Evolutionary conservation across 2,113 vertebrate species (phyloP).

Genomic region (Pyrgilauda ruficollis): DNA sequence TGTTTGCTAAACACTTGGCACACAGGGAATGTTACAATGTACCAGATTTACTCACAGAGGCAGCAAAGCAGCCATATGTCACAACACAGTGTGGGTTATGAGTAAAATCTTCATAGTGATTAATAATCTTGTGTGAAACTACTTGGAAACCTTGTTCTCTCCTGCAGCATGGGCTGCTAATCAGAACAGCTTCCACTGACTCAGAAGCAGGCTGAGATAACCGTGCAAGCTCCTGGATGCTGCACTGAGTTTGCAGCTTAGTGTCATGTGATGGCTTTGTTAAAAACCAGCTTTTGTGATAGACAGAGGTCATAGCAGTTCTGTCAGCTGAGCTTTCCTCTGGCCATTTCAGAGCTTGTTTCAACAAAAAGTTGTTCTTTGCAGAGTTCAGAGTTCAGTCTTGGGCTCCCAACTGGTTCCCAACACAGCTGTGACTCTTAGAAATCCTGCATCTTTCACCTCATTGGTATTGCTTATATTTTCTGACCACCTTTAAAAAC

Average conservation of each 20-base stretch:
- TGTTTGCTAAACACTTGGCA: slow-evolving; percentile 64
- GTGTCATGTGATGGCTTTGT: neutral
- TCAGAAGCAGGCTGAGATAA: neutral
- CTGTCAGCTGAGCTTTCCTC: neutral
- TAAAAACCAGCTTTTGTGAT: neutral
- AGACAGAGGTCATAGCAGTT: neutral
- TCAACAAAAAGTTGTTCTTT: neutral
- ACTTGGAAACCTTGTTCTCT: neutral
- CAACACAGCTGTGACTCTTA: neutral
- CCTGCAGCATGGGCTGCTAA: neutral
- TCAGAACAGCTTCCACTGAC: neutral
- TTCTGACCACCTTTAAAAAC: neutral
- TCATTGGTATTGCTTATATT: slow-evolving; percentile 4
- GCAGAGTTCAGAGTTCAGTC: neutral
- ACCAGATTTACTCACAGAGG: slow-evolving; percentile 24
- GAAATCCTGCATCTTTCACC: neutral
- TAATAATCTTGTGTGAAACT: neutral
- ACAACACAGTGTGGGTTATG: neutral
- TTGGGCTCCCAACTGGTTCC: neutral
- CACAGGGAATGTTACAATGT: neutral
- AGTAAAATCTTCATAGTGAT: neutral
- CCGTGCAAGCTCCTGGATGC: rapidly evolving
- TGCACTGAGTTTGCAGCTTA: neutral
- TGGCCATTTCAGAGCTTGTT: neutral
- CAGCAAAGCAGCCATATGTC: slow-evolving; percentile 35